Percentiles rank a stretch among this genome's conserved stretches.
phyloP scores from a whole-genome alignment of 2,797 vertebrate genomes.

The Fistularia commersonii region DNA sequence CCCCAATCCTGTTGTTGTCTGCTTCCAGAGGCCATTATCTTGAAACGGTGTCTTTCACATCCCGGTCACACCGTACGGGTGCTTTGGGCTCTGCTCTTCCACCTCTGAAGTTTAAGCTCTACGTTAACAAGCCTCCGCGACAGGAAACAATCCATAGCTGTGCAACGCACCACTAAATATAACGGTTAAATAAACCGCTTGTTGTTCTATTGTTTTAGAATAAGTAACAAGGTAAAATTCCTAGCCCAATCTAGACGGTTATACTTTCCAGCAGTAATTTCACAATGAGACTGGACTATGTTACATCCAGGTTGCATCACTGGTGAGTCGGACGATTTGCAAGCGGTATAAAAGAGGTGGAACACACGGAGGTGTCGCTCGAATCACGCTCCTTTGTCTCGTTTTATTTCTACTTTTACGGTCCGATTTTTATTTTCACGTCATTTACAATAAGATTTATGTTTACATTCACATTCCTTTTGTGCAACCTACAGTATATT shows the following conservation, averaged over 20 bases:
- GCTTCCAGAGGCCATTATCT: slow-evolving; percentile 6
- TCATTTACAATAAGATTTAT: too few species aligned
- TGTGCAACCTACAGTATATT: background rate
- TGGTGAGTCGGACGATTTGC: background rate
- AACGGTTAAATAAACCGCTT: slow-evolving; percentile 3
- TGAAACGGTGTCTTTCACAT: slow-evolving; percentile 19
- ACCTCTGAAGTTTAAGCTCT: too few species aligned
- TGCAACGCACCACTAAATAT: slow-evolving; percentile 5
- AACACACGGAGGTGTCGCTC: too few species aligned
- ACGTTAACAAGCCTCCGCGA: too few species aligned
- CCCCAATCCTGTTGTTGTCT: slow-evolving; percentile 6
- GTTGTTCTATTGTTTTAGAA: background rate
- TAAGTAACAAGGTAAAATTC: background rate
- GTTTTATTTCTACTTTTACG: background rate
- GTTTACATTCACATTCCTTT: too few species aligned
- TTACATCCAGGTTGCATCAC: slow-evolving; percentile 52
- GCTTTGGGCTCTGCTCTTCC: background rate
- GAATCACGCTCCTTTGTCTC: background rate
- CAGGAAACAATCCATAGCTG: slow-evolving; percentile 10
- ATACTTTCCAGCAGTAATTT: slow-evolving; percentile 19
- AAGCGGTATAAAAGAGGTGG: background rate
- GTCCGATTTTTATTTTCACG: background rate
- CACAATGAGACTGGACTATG: slow-evolving; percentile 21
- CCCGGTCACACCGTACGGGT: slow-evolving; percentile 4
- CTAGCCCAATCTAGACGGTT: slow-evolving; percentile 32